Conservation (phyloP, 92 coral and sea anemone genomes). For the Nematostella vectensis region DNA sequence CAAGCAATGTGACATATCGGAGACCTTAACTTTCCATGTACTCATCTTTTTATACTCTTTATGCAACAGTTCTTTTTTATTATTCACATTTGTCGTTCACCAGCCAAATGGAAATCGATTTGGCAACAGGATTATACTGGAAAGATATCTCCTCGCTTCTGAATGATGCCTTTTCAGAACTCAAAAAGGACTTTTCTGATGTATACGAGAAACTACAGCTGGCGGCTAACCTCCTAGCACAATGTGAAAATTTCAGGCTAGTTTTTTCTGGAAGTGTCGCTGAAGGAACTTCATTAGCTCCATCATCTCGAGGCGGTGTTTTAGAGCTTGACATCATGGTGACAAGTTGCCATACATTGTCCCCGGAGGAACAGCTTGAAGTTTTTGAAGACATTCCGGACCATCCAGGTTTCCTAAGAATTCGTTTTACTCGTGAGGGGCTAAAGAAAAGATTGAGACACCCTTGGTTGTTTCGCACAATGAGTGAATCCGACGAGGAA, state of each 20-base stretch:
- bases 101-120: background rate
- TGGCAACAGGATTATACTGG: background rate
- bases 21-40: background rate
- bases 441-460: background rate
- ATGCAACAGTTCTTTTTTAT: too few relatives aligned
- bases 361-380: constrained; percentile 1
- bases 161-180: background rate
- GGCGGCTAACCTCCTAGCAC: background rate
- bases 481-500: background rate
- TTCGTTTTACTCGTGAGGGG: background rate
- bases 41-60: background rate
- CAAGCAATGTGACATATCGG: background rate
- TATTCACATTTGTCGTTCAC: too few relatives aligned
- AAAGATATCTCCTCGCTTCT: background rate
- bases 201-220: background rate
- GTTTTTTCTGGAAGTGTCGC: constrained; percentile 7
- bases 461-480: background rate
- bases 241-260: background rate
- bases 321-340: constrained; percentile 8
- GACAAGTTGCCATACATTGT: background rate
- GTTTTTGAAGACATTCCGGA: constrained; percentile 6
- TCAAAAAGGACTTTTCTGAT: background rate
- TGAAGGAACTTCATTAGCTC: constrained; percentile 1
- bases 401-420: constrained; percentile 1
- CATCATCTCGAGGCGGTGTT: background rate